Percentiles rank a stretch among this genome's conserved stretches.
Conservation (phyloP, 2,113 vertebrate species). For the Chaetops frenatus region DNA sequence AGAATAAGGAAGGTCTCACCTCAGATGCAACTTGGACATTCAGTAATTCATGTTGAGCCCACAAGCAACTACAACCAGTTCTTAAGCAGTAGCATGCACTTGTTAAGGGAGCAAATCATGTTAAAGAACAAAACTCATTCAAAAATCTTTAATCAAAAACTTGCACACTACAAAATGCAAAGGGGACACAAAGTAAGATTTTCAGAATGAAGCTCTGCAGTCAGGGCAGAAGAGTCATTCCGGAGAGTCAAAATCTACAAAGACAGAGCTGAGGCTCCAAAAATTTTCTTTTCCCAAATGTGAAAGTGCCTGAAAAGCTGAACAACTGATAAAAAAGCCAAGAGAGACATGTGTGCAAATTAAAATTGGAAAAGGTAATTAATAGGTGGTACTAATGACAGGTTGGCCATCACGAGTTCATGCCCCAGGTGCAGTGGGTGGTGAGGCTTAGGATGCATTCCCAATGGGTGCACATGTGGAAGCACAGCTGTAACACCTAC, state of each 20-base stretch:
- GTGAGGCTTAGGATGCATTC: neutral
- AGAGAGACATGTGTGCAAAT: neutral
- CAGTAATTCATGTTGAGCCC: neutral
- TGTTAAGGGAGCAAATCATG: no score
- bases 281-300: neutral
- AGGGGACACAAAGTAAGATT: neutral
- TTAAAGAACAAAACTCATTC: neutral
- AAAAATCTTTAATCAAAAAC: neutral
- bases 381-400: neutral
- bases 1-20: neutral
- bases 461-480: neutral
- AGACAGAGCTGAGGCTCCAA: neutral
- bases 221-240: neutral
- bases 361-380: neutral
- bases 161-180: neutral
- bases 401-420: neutral
- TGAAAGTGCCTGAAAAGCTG: neutral
- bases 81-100: no score
- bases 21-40: neutral
- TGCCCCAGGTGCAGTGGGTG: accelerated
- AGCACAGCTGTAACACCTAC: neutral
- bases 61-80: neutral
- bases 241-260: neutral
- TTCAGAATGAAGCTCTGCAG: neutral
- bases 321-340: neutral